A percentile compares a stretch with the other conserved stretches of the same genome.
Conservation (phyloP, 53 echinoderm and acorn worm genomes). For the Zoroaster sp. region DNA sequence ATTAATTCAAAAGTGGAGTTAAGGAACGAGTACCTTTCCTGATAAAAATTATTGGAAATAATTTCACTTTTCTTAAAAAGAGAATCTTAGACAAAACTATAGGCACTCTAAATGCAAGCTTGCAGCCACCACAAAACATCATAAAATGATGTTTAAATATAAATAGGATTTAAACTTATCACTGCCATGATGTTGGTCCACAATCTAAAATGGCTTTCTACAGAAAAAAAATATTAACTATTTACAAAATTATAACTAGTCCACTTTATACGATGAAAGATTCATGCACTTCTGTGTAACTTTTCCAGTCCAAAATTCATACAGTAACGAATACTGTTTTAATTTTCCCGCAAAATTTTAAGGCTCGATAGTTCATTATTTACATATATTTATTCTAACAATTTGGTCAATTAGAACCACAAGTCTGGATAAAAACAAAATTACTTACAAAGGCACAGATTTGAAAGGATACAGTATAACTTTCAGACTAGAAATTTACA, state of each 20-base stretch:
- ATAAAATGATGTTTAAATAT: background rate
- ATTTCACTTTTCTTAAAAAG: no score
- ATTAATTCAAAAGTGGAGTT: no score
- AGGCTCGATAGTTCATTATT: background rate
- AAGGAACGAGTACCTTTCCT: no score
- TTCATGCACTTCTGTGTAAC: background rate
- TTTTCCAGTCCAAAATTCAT: no score
- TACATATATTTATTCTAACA: background rate
- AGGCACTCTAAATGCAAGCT: background rate
- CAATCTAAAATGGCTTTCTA: background rate
- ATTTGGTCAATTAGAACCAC: background rate
- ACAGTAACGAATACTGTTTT: no score
- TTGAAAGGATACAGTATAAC: no score
- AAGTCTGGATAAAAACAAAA: background rate
- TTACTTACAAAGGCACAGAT: background rate
- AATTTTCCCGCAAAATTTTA: no score
- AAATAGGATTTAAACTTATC: background rate
- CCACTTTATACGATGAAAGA: background rate
- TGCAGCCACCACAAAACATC: background rate
- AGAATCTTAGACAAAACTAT: background rate
- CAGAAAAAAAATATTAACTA: background rate
- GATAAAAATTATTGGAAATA: no score
- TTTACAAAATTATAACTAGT: background rate
- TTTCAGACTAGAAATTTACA: no score
- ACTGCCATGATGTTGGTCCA: background rate